phyloP scores from a whole-genome alignment of 53 echinoderm and acorn worm genomes.

The Holothuria leucospilota region DNA sequence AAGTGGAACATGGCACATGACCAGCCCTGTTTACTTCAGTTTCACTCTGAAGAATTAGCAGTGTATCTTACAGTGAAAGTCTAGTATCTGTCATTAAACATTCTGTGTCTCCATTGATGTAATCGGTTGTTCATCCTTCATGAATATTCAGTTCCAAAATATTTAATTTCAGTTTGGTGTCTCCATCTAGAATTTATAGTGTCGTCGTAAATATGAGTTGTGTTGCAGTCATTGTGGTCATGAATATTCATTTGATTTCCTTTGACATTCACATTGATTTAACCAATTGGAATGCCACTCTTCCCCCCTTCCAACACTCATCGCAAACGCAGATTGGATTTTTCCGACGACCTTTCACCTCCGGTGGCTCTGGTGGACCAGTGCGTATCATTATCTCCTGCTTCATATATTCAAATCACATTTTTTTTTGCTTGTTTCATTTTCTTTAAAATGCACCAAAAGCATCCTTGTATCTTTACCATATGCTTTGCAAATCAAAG shows the following conservation, averaged over 20 bases:
- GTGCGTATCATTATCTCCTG: constrained; percentile 71
- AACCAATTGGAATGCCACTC: constrained; percentile 50
- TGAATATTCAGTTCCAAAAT: too few species aligned
- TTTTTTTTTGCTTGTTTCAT: constrained; percentile 5
- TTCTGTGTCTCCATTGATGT: too few species aligned
- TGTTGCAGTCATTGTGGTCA: background rate
- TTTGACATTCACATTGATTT: constrained; percentile 27
- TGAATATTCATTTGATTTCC: constrained; percentile 13
- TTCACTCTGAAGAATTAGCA: too few species aligned
- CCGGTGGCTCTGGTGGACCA: constrained; percentile 79
- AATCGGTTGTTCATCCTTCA: too few species aligned
- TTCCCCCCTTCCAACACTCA: constrained; percentile 17
- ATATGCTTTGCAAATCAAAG: too few species aligned
- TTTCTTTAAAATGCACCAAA: constrained; percentile 2
- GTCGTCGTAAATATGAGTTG: background rate
- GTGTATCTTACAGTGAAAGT: too few species aligned
- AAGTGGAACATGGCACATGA: too few species aligned
- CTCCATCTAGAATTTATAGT: background rate
- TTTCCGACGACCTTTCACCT: constrained; percentile 83
- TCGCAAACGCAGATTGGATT: constrained; percentile 79
- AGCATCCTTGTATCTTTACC: too few species aligned
- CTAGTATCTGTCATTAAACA: too few species aligned
- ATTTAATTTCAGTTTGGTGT: too few species aligned
- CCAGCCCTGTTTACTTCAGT: too few species aligned
- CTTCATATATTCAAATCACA: background rate